A percentile compares a stretch with the other conserved stretches of the same genome.
These are phyloP conservation scores for Beris morrisii DNA, from an alignment of 2,888 invertebrate genomes.

Conservation along the genomic window DNA sequence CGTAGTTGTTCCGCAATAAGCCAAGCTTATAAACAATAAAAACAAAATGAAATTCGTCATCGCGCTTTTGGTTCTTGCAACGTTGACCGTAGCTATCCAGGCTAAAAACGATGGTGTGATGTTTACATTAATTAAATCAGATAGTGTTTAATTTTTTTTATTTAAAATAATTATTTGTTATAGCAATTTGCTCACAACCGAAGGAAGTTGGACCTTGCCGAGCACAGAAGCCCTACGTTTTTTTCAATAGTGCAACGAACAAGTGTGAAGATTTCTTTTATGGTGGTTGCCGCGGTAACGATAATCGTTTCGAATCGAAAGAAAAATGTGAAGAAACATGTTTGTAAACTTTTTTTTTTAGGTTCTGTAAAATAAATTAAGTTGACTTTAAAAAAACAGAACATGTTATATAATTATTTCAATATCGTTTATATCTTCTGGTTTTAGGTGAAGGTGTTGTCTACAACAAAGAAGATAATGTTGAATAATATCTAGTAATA, in stretches of 20 bases:
- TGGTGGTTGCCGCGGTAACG: conserved; percentile 24
- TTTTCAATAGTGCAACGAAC: conserved; percentile 7
- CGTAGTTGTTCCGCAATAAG: too few relatives aligned
- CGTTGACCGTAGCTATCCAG: not conserved
- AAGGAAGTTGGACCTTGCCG: conserved; percentile 19
- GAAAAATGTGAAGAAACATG: conserved; percentile 8
- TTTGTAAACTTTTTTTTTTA: not conserved
- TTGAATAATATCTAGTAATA: too few relatives aligned
- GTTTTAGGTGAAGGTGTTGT: too few relatives aligned
- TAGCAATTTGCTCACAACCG: conserved; percentile 15
- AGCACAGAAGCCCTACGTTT: conserved; percentile 9
- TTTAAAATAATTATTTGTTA: not conserved
- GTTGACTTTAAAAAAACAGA: too few relatives aligned
- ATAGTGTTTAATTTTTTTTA: conserved; percentile 6
- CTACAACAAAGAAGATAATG: too few relatives aligned
- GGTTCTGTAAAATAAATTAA: too few relatives aligned
- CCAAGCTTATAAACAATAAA: not conserved
- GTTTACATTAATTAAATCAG: not conserved
- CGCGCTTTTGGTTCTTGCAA: not conserved
- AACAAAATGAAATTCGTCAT: not conserved
- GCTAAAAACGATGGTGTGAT: conserved; percentile 2
- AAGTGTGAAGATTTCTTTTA: conserved; percentile 20
- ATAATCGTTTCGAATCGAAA: conserved; percentile 11
- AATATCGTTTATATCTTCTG: too few relatives aligned
- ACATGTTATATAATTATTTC: too few relatives aligned